Conservation (phyloP, 2,797 vertebrate genomes). For the Syncerus caffer region DNA sequence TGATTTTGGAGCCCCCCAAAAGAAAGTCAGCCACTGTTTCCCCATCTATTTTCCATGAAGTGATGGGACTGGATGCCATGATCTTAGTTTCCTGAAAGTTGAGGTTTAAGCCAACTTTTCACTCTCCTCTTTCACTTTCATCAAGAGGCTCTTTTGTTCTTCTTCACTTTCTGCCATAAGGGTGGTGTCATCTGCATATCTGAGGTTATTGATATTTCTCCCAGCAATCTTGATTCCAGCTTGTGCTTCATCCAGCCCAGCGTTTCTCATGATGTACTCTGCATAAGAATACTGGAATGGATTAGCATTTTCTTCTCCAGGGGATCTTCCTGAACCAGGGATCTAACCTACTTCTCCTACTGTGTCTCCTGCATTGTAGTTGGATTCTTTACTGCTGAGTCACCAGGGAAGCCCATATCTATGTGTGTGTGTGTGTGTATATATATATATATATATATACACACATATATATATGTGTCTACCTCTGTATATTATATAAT, state of each 20-base stretch:
- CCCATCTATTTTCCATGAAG: background rate
- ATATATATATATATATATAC: too few relatives aligned
- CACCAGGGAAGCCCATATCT: background rate
- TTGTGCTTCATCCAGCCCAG: background rate
- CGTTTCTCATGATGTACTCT: background rate
- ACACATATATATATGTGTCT: background rate
- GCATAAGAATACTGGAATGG: background rate
- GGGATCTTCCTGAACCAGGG: too few relatives aligned
- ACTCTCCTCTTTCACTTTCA: background rate
- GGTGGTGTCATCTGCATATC: background rate
- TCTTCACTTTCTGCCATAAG: background rate
- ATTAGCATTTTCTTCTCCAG: too few relatives aligned
- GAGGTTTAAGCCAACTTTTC: background rate
- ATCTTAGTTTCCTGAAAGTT: background rate
- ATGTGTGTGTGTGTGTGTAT: too few relatives aligned
- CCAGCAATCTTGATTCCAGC: background rate
- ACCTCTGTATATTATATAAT: background rate
- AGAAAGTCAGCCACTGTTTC: background rate
- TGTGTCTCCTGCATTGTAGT: background rate
- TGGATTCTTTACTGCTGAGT: background rate
- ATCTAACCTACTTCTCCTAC: background rate
- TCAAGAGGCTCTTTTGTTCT: background rate
- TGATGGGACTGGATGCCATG: fast-evolving
- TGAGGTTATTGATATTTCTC: background rate
- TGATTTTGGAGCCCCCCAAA: fast-evolving